phyloP scores from a whole-genome alignment of 1,140 invertebrate species.

The Carposina sasakii region DNA sequence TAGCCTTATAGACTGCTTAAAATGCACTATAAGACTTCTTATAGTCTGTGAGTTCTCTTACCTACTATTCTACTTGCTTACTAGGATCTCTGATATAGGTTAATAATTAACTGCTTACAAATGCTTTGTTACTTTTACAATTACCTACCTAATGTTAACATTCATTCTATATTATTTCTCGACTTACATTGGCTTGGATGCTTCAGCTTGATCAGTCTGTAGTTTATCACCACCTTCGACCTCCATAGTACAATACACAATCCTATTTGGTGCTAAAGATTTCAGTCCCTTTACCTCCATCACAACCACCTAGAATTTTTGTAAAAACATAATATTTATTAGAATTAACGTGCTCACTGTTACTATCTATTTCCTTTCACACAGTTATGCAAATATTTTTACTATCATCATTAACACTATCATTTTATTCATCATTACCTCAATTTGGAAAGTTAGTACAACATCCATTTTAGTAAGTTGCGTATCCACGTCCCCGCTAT shows the following conservation, averaged over 20 bases:
- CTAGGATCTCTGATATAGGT: no score
- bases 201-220: constrained; percentile 99
- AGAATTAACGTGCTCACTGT: neutral
- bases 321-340: constrained; percentile 1
- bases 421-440: constrained; percentile 77
- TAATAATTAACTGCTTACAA: no score
- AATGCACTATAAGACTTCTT: no score
- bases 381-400: neutral
- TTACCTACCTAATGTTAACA: no score
- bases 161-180: no score
- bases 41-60: no score
- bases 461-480: constrained; percentile 97
- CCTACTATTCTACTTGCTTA: no score
- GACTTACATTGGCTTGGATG: constrained; percentile 95
- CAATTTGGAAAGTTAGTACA: constrained; percentile 95
- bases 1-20: no score
- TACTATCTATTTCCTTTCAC: neutral
- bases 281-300: constrained; percentile 99
- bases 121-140: no score
- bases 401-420: neutral
- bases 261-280: constrained; percentile 95
- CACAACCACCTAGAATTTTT: constrained; percentile 86
- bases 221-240: constrained; percentile 98
- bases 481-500: constrained; percentile 92
- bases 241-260: constrained; percentile 99